These are phyloP conservation scores for Tetramorium alpestre DNA, from an alignment of 1,140 invertebrate species.

Conservation along the genomic window DNA sequence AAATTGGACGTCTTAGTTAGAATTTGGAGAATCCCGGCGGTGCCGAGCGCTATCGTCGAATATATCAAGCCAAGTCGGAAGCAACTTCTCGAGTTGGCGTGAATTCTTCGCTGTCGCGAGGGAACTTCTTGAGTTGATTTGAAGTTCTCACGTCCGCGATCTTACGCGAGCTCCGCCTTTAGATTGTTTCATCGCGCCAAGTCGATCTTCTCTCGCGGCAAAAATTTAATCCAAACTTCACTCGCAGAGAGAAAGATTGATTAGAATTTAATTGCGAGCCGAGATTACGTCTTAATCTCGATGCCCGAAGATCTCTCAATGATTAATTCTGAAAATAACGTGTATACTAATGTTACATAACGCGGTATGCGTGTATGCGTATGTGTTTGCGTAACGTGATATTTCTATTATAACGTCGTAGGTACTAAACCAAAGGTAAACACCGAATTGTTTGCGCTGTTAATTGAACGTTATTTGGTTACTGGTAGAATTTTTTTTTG, in stretches of 20 bases:
- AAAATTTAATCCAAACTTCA: background rate
- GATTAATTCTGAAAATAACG: conserved; percentile 11
- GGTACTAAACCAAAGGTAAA: conserved; percentile 27
- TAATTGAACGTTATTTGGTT: conserved; percentile 49
- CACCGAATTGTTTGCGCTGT: conserved; percentile 30
- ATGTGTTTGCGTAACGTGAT: conserved; percentile 9
- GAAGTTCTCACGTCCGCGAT: conserved; percentile 31
- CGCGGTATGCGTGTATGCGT: background rate
- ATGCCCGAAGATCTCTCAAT: conserved; percentile 1
- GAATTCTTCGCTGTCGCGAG: background rate
- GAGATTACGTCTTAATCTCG: background rate
- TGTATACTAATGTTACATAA: conserved; percentile 10
- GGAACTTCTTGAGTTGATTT: conserved; percentile 28
- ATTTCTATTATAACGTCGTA: conserved; percentile 31
- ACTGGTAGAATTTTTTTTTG: conserved; percentile 19
- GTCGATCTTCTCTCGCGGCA: conserved; percentile 17
- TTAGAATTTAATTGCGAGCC: background rate
- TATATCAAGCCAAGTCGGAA: conserved; percentile 28
- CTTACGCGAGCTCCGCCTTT: background rate
- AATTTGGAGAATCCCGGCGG: background rate
- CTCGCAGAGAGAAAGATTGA: background rate
- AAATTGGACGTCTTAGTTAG: background rate
- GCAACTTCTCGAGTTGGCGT: conserved; percentile 9
- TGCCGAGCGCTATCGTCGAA: conserved; percentile 3
- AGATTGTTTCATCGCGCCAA: background rate